Conservation (phyloP, 1,140 invertebrate species). For the Ctenoplectra terminalis region DNA sequence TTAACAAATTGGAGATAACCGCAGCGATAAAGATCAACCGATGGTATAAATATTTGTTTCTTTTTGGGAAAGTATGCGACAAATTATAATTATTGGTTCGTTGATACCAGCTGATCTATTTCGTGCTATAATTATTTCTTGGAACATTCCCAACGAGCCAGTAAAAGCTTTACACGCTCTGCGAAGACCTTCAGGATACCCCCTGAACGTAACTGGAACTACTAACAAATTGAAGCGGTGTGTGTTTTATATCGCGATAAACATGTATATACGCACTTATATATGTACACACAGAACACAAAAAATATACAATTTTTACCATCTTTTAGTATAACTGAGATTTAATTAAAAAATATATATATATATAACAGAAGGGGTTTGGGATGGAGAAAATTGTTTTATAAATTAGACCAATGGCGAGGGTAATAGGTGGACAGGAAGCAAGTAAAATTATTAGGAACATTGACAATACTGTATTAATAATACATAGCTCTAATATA, state of each 20-base stretch:
- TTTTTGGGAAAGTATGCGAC: not conserved
- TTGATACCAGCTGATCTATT: slow-evolving; percentile 6
- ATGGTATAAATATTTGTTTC: not conserved
- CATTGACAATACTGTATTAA: slow-evolving; percentile 33
- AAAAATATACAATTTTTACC: slow-evolving; percentile 13
- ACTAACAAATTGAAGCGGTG: slow-evolving; percentile 43
- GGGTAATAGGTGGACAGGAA: slow-evolving; percentile 23
- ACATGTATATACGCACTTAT: slow-evolving; percentile 1
- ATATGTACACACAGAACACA: slow-evolving; percentile 4
- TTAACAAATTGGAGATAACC: not conserved
- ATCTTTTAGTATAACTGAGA: slow-evolving; percentile 11
- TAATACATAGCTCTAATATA: slow-evolving; percentile 32
- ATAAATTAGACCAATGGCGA: slow-evolving; percentile 14
- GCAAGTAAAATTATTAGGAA: slow-evolving; percentile 52
- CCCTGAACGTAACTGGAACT: slow-evolving; percentile 22
- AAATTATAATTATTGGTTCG: slow-evolving; percentile 1
- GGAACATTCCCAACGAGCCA: slow-evolving; percentile 33
- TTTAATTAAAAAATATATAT: slow-evolving; percentile 47
- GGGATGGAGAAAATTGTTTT: not conserved
- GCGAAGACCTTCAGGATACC: slow-evolving; percentile 38
- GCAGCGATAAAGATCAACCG: not conserved
- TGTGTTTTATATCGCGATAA: slow-evolving; percentile 11
- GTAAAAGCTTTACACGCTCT: slow-evolving; percentile 26
- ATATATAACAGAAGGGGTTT: not conserved
- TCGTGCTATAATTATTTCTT: slow-evolving; percentile 28